phyloP scores from a whole-genome alignment of 2,888 invertebrate species.

The Horisme vitalbata region DNA sequence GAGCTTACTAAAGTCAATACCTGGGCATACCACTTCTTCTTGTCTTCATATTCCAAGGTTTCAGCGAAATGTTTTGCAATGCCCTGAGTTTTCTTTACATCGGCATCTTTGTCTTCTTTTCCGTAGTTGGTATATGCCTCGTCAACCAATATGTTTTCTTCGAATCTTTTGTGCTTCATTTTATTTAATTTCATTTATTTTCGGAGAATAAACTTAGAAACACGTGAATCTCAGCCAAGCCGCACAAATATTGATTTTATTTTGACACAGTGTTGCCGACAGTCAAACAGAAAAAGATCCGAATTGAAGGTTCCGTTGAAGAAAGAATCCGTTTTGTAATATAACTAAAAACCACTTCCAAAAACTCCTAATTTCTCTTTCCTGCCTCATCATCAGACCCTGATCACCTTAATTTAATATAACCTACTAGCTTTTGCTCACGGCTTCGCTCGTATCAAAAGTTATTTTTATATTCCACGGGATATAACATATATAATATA shows the following conservation, averaged over 20 bases:
- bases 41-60: conserved; percentile 75
- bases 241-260: background rate
- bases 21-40: conserved; percentile 86
- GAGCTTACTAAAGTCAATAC: conserved; percentile 48
- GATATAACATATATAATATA: too few species aligned
- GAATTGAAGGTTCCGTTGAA: too few species aligned
- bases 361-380: too few species aligned
- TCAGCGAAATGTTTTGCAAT: conserved; percentile 77
- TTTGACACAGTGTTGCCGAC: conserved; percentile 8
- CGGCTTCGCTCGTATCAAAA: too few species aligned
- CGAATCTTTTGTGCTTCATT: conserved; percentile 80
- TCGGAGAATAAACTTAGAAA: conserved; percentile 30
- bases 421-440: too few species aligned
- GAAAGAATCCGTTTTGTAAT: too few species aligned
- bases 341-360: too few species aligned
- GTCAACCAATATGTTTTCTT: conserved; percentile 76
- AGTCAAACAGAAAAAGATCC: background rate
- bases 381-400: too few species aligned
- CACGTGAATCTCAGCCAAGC: conserved; percentile 45
- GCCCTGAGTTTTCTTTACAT: conserved; percentile 68
- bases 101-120: conserved; percentile 69
- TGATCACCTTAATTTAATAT: too few species aligned
- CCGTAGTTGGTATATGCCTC: conserved; percentile 76
- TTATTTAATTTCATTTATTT: conserved; percentile 34
- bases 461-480: too few species aligned